Conservation (phyloP, 2,797 vertebrate species). For the Siniperca obscura region DNA sequence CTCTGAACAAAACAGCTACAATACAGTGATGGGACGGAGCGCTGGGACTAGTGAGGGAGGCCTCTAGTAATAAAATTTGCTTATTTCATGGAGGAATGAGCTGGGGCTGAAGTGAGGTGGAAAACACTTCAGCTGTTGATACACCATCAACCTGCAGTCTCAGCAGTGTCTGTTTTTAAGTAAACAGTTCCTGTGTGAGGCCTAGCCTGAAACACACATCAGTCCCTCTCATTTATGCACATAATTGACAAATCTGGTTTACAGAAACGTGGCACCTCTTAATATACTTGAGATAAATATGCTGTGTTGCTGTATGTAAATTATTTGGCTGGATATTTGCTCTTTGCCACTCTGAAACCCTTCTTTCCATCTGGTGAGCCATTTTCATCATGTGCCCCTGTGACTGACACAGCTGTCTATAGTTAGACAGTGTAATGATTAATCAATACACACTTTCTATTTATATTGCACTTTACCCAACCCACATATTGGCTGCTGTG, state of each 20-base stretch:
- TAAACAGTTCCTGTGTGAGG: slow-evolving; percentile 66
- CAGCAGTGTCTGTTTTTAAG: slow-evolving; percentile 55
- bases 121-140: slow-evolving; percentile 74
- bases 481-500: slow-evolving; percentile 1
- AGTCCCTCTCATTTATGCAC: slow-evolving; percentile 18
- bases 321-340: slow-evolving; percentile 6
- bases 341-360: neutral
- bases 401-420: slow-evolving; percentile 32
- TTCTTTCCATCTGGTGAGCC: neutral
- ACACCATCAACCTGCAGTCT: slow-evolving; percentile 57
- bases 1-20: slow-evolving; percentile 60
- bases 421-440: slow-evolving; percentile 33
- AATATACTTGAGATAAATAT: slow-evolving; percentile 4
- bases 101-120: slow-evolving; percentile 47
- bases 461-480: slow-evolving; percentile 23
- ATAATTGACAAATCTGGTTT: slow-evolving; percentile 21
- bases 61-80: slow-evolving; percentile 61
- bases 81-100: slow-evolving; percentile 66
- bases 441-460: slow-evolving; percentile 32
- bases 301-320: neutral
- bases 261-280: slow-evolving; percentile 1
- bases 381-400: slow-evolving; percentile 15
- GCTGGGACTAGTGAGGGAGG: slow-evolving; percentile 40
- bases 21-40: slow-evolving; percentile 46
- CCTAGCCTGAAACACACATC: slow-evolving; percentile 33